Percentiles rank a stretch among this genome's conserved stretches.
phyloP scores from a whole-genome alignment of 2,113 vertebrate genomes.

The Sisor rabdophorus region DNA sequence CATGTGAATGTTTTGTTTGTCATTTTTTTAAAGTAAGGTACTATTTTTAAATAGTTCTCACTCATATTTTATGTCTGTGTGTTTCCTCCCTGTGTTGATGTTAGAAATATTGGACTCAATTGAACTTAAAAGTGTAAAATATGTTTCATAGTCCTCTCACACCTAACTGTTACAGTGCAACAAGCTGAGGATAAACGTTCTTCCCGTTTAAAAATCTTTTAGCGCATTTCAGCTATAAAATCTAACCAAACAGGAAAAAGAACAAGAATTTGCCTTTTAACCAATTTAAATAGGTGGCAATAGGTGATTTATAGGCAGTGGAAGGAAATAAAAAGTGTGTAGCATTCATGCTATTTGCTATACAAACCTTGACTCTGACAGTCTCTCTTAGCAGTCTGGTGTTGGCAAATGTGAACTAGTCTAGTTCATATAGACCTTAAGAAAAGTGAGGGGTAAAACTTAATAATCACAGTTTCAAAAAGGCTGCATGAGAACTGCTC shows the following conservation, averaged over 20 bases:
- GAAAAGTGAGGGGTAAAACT: conserved; percentile 31
- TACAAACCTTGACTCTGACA: conserved; percentile 52
- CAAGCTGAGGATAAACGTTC: conserved; percentile 44
- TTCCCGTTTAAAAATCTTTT: conserved; percentile 50
- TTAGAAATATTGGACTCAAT: too few relatives aligned
- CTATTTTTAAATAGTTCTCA: too few relatives aligned
- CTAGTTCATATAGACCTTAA: conserved; percentile 36
- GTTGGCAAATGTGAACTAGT: conserved; percentile 55
- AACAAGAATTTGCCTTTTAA: conserved; percentile 37
- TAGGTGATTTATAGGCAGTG: background rate
- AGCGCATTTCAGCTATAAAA: conserved; percentile 41
- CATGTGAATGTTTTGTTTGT: conserved; percentile 5
- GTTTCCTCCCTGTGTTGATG: too few relatives aligned
- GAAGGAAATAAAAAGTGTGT: conserved; percentile 51
- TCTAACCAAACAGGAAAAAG: conserved; percentile 43
- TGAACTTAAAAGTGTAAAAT: conserved; percentile 8
- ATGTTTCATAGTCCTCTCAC: conserved; percentile 31
- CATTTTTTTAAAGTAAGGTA: background rate
- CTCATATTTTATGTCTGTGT: too few relatives aligned
- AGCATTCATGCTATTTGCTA: conserved; percentile 44
- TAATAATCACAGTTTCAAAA: conserved; percentile 60
- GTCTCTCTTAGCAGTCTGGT: conserved; percentile 52
- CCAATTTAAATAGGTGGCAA: conserved; percentile 44
- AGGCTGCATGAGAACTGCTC: conserved; percentile 48
- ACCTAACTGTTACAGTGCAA: conserved; percentile 36